Percentiles rank a stretch among this genome's conserved stretches.
These are phyloP conservation scores for Thamnophis sirtalis DNA, from an alignment of 2,113 vertebrate species.

Conservation along the genomic window DNA sequence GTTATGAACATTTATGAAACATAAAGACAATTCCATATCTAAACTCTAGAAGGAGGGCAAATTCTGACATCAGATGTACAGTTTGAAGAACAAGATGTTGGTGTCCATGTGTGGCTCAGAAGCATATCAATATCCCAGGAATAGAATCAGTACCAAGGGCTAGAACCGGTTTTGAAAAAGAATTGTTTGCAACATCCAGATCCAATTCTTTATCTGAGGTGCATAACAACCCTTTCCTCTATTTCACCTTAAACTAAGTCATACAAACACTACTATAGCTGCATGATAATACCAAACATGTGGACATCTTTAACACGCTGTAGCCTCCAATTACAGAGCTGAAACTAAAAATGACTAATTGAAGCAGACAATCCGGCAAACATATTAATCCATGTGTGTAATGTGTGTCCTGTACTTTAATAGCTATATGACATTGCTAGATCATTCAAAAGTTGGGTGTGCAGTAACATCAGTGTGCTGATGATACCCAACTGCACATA, in stretches of 20 bases:
- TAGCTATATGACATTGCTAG: background rate
- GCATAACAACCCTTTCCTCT: background rate
- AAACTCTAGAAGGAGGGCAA: background rate
- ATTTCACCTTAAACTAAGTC: background rate
- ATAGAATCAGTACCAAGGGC: background rate
- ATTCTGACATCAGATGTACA: background rate
- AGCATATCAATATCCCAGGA: background rate
- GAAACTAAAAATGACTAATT: background rate
- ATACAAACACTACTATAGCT: background rate
- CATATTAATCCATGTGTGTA: background rate
- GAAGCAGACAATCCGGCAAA: background rate
- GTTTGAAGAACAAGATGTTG: background rate
- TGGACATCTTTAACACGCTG: background rate
- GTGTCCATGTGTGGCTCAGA: background rate
- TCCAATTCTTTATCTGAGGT: background rate
- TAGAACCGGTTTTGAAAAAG: background rate
- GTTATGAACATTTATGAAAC: background rate
- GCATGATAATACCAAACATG: background rate
- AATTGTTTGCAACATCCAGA: background rate
- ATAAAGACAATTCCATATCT: background rate
- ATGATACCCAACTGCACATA: background rate
- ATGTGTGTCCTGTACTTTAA: background rate
- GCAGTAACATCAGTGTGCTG: background rate
- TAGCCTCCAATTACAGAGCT: background rate
- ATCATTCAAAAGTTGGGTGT: background rate